A percentile compares a stretch with the other conserved stretches of the same genome.
These are phyloP conservation scores for Lottia gigantea DNA, from an alignment of 2,888 invertebrate genomes.

Conservation along the genomic window DNA sequence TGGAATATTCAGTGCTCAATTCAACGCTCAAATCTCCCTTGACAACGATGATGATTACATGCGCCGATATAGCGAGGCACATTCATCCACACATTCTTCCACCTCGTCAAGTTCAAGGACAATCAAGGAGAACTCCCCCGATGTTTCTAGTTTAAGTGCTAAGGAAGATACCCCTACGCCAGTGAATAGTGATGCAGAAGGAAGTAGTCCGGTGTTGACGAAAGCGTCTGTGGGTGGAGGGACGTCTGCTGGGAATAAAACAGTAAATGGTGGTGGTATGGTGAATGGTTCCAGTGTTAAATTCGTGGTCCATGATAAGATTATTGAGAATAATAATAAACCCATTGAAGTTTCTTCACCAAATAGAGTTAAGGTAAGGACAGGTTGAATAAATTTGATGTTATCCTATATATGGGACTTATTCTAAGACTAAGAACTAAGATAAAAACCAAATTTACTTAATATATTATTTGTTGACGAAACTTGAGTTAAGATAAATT, in stretches of 20 bases:
- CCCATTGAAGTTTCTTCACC: neutral
- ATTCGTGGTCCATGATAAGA: neutral
- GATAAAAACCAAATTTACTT: no score
- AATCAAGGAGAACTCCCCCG: conserved; percentile 30
- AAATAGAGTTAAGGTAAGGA: neutral
- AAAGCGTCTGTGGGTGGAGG: neutral
- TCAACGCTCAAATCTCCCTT: conserved; percentile 27
- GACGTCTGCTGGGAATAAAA: no score
- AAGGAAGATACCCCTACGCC: conserved; percentile 52
- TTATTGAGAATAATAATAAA: conserved; percentile 3
- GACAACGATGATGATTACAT: conserved; percentile 17
- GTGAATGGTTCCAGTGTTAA: neutral
- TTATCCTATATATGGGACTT: no score
- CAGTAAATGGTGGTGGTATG: no score
- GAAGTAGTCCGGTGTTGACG: conserved; percentile 20
- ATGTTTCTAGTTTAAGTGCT: conserved; percentile 34
- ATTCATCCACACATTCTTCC: conserved; percentile 17
- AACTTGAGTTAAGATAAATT: no score
- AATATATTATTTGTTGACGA: no score
- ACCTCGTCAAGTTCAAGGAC: conserved; percentile 25
- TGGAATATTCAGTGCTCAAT: conserved; percentile 30
- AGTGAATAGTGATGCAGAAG: conserved; percentile 54
- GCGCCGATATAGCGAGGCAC: neutral
- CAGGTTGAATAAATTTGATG: no score
- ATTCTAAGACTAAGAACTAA: no score